Percentiles rank a stretch among this genome's conserved stretches.
phyloP scores from a whole-genome alignment of 2,113 vertebrate genomes.

The Passer domesticus region DNA sequence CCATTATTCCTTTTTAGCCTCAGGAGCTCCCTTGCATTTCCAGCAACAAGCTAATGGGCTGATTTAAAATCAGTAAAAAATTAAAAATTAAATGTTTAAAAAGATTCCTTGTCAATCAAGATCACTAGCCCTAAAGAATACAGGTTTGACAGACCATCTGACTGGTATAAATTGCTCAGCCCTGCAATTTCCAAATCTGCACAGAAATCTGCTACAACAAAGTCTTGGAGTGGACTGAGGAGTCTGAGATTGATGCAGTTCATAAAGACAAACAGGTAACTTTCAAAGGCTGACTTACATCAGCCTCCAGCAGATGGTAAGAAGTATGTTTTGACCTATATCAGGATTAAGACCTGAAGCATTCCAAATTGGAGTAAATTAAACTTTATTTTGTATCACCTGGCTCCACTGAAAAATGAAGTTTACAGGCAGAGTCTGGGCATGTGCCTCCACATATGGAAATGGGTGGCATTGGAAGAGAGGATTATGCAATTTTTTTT shows the following conservation, averaged over 20 bases:
- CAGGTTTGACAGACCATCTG: not conserved
- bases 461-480: not conserved
- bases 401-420: not conserved
- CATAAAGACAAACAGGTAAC: conserved; percentile 5
- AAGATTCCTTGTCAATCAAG: not conserved
- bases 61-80: not conserved
- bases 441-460: not conserved
- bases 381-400: not conserved
- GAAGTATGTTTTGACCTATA: conserved; percentile 22
- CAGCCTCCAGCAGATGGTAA: conserved; percentile 12
- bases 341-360: conserved; percentile 25
- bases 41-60: not conserved
- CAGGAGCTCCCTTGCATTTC: not conserved
- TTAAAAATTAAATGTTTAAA: not conserved
- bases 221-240: not conserved
- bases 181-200: not conserved
- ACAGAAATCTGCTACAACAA: not conserved
- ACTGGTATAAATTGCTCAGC: not conserved
- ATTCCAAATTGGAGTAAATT: conserved; percentile 36
- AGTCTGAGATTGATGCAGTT: conserved; percentile 38
- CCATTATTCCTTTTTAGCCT: not conserved
- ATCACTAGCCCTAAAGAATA: not conserved
- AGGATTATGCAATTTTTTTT: not conserved
- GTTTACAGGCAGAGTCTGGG: not conserved
- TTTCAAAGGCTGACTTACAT: conserved; percentile 2